phyloP scores from a whole-genome alignment of 2,113 vertebrate genomes.

The Geococcyx californianus region DNA sequence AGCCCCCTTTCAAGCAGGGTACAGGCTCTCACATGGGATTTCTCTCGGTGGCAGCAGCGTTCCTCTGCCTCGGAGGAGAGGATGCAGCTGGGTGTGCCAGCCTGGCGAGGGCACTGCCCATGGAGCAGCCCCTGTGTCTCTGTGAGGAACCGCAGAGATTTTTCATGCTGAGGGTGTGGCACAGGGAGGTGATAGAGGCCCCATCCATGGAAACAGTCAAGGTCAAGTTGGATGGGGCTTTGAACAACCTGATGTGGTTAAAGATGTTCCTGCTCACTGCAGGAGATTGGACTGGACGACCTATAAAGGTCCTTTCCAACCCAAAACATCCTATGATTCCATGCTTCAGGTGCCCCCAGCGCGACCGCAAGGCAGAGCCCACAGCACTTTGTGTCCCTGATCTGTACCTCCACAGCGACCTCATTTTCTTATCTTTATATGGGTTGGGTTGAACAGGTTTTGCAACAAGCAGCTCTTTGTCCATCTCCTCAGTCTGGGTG shows the following conservation, averaged over 20 bases:
- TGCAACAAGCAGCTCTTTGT: background rate
- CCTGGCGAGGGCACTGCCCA: background rate
- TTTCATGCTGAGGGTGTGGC: no score
- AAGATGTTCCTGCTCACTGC: no score
- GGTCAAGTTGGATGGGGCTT: no score
- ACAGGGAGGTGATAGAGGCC: no score
- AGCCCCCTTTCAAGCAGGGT: background rate
- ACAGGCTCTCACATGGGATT: rapidly evolving
- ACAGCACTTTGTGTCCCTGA: rapidly evolving
- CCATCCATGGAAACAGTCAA: no score
- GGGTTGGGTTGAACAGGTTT: background rate
- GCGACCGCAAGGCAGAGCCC: rapidly evolving
- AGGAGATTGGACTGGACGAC: no score
- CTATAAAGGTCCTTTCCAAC: no score
- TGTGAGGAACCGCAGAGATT: background rate
- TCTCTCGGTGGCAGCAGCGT: background rate
- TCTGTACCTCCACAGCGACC: rapidly evolving
- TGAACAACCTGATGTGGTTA: no score
- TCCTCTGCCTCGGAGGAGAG: background rate
- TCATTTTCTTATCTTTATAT: background rate
- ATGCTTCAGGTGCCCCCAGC: background rate
- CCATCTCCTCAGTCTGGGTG: background rate
- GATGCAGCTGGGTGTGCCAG: background rate
- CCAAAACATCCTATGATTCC: no score
- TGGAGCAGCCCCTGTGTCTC: rapidly evolving